Conservation (phyloP, 2,797 vertebrate species). For the Florisuga fusca region DNA sequence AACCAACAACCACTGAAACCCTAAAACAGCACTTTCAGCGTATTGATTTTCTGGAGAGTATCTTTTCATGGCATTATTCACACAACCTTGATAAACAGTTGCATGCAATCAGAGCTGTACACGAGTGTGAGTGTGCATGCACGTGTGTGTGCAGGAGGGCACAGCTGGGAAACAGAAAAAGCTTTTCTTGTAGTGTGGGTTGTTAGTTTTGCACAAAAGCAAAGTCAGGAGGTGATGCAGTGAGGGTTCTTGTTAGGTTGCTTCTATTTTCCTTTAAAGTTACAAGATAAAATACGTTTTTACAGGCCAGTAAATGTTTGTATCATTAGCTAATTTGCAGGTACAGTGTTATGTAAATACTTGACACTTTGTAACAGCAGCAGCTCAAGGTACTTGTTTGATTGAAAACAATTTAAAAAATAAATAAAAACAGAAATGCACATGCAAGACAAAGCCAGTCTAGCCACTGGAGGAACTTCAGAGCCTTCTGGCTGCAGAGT, state of each 20-base stretch:
- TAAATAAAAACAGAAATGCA: not conserved
- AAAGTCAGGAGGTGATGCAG: not conserved
- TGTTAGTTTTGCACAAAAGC: not conserved
- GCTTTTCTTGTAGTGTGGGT: not conserved
- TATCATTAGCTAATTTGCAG: not conserved
- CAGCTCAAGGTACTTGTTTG: not conserved
- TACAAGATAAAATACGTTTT: not conserved
- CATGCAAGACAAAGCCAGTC: not conserved
- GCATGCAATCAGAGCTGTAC: slow-evolving; percentile 62
- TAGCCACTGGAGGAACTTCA: not conserved
- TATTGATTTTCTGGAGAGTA: slow-evolving; percentile 78
- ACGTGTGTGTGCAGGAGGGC: not conserved
- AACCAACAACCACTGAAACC: slow-evolving; percentile 75
- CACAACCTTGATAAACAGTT: slow-evolving; percentile 69
- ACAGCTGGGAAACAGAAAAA: not conserved
- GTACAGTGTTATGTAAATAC: not conserved
- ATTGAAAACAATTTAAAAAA: not conserved
- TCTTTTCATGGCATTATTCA: slow-evolving; percentile 81
- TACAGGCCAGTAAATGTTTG: not conserved
- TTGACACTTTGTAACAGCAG: not conserved
- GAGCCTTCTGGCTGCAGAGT: not conserved
- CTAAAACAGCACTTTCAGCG: slow-evolving; percentile 77
- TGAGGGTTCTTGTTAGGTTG: not conserved
- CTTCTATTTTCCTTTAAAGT: not conserved
- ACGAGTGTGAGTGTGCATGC: not conserved